Percentiles rank a stretch among this genome's conserved stretches.
Evolutionary conservation across 2,113 vertebrate genomes (phyloP).

Genomic region (Plecotus auritus): DNA sequence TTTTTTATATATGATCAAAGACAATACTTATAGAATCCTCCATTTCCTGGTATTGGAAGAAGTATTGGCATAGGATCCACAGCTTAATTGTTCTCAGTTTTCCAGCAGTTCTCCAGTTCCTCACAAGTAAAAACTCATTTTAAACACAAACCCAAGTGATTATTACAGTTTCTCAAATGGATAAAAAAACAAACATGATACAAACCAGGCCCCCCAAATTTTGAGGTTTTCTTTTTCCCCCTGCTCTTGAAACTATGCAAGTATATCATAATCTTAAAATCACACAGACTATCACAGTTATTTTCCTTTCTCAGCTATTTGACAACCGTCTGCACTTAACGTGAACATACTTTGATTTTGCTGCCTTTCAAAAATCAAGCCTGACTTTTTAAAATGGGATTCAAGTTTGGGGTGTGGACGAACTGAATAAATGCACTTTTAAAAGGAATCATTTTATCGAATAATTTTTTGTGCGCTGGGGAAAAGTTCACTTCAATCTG

Average conservation of each 20-base stretch:
- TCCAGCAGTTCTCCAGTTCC: background rate
- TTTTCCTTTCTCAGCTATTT: constrained; percentile 37
- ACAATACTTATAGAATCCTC: background rate
- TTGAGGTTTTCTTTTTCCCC: background rate
- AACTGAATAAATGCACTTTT: background rate
- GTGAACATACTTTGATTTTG: constrained; percentile 29
- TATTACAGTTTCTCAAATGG: background rate
- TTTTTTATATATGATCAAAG: constrained; percentile 14
- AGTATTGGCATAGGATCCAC: background rate
- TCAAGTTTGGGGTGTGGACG: background rate
- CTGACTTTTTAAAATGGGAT: background rate
- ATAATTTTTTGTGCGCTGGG: background rate
- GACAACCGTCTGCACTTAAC: constrained; percentile 3
- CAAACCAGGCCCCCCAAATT: background rate
- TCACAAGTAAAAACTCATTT: constrained; percentile 10
- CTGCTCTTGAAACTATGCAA: background rate
- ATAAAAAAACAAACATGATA: constrained; percentile 12
- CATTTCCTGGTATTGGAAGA: constrained; percentile 5
- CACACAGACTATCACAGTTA: constrained; percentile 17
- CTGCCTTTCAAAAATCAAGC: constrained; percentile 20
- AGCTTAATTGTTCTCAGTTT: background rate
- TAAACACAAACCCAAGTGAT: constrained; percentile 18
- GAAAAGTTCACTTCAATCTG: constrained; percentile 17
- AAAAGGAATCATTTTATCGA: background rate
- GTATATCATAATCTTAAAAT: background rate